Evolutionary conservation across 1,140 invertebrate species (phyloP), one percentile per base, ranked within the genome.

Genomic region (Drosophila hydei): DNA sequence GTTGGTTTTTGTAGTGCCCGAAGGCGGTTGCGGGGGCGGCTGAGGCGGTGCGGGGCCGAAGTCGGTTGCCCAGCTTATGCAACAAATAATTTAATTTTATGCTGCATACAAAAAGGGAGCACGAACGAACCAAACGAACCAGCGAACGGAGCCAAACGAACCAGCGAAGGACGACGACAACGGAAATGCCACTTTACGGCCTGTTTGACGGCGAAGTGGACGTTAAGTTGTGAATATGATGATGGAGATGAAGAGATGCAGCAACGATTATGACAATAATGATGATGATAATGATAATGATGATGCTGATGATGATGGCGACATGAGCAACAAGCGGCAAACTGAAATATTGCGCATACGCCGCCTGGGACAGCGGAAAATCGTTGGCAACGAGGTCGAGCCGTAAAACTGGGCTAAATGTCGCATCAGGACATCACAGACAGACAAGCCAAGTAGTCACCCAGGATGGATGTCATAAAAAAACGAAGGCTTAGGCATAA

Each of bases 31-130:
- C 18, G 43, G 25, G 12, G 2, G 18, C 7, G 27, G 25, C 11
- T 16, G 43, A 25, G 16, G 50, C 6, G 30, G 11, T 6, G 30
- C 1, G 23, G 51, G 25, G 12, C 14, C 63, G 14, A 62, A 23
- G 47, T 9, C 23, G 47, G 56, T 52, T 60, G 55, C 12, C 52
- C 54, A 63, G 81, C 81, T 87, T 87, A 88, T 87, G 81, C 81
- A 81, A 87, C 83, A 87, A 87, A 87, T 87, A 87, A 87, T 87
- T 87, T 87, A 87, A 87, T 87, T 87, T 87, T 78, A 87, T 88
- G 81, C 83, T 73, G 81, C 75, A 85, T 80, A 85, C 77, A 87
- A 77, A 85, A 85, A 77, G 81, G 30, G 62, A 65, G 54, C 79
- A 77, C 59, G 47, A 50, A 65, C 60, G 30, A 36, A 33, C 30